phyloP scores from a whole-genome alignment of 2,113 vertebrate genomes.

The Anolis carolinensis region DNA sequence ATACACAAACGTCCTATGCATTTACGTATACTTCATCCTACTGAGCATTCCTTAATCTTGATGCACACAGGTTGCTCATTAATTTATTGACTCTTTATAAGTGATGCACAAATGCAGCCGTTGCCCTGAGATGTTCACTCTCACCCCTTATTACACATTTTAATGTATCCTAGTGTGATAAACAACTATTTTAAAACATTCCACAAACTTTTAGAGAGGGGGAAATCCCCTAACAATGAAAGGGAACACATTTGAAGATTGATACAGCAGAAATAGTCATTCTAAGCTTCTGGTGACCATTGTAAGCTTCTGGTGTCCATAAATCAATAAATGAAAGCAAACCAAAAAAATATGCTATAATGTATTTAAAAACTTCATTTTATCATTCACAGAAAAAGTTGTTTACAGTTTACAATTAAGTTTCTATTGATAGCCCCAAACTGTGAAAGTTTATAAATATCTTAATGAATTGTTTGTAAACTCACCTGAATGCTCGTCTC shows the following conservation, averaged over 20 bases:
- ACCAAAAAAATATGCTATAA: not conserved
- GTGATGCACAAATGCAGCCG: not conserved
- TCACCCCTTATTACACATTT: not conserved
- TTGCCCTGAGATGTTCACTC: too few relatives aligned
- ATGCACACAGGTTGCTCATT: not conserved
- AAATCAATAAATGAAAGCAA: not conserved
- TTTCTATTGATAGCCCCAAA: constrained; percentile 44
- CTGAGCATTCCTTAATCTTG: not conserved
- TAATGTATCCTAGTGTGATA: not conserved
- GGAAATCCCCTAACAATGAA: not conserved
- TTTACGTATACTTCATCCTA: not conserved
- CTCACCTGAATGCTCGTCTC: constrained; percentile 40
- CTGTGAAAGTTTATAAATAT: constrained; percentile 45
- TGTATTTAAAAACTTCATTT: not conserved
- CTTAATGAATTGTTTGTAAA: constrained; percentile 53
- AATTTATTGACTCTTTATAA: not conserved
- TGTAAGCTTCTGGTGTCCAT: too few relatives aligned
- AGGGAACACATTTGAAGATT: too few relatives aligned
- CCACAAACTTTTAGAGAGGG: not conserved
- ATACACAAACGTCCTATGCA: not conserved
- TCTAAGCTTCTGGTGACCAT: not conserved
- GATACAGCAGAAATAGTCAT: not conserved
- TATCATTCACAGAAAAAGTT: constrained; percentile 16
- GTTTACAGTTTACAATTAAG: constrained; percentile 34
- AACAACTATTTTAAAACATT: not conserved